These are phyloP conservation scores for Agriopis aurantiaria DNA, from an alignment of 2,888 invertebrate genomes.

Conservation along the genomic window DNA sequence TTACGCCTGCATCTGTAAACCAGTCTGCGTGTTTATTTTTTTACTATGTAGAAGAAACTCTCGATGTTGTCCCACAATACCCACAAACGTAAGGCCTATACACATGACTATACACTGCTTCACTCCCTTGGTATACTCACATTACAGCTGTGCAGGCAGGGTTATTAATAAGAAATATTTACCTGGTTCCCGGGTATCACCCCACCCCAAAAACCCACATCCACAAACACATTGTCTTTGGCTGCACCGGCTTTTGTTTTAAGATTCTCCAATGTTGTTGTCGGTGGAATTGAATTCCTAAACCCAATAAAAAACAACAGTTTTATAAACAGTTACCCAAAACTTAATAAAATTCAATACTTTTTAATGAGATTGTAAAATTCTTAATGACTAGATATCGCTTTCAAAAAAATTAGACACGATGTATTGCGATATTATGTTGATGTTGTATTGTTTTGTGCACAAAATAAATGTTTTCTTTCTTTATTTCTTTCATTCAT, in stretches of 20 bases:
- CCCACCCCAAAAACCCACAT: constrained; percentile 94
- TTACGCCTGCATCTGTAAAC: no score
- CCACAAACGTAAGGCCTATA: no score
- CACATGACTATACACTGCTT: no score
- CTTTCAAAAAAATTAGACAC: constrained; percentile 25
- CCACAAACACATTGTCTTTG: constrained; percentile 87
- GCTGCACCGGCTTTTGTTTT: constrained; percentile 87
- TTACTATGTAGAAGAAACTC: no score
- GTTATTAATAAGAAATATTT: constrained; percentile 14
- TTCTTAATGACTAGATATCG: neutral
- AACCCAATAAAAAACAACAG: constrained; percentile 44
- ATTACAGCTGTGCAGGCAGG: neutral
- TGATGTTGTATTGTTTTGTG: no score
- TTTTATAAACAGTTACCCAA: constrained; percentile 8
- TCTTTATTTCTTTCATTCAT: no score
- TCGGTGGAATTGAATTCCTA: constrained; percentile 91
- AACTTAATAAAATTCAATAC: constrained; percentile 20
- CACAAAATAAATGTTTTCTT: no score
- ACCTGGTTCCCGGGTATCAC: constrained; percentile 89
- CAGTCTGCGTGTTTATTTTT: no score
- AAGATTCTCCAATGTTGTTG: constrained; percentile 88
- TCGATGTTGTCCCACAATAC: no score
- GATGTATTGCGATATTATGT: neutral
- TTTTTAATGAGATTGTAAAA: constrained; percentile 13
- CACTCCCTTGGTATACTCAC: neutral